A percentile compares a stretch with the other conserved stretches of the same genome.
phyloP scores from a whole-genome alignment of 2,888 invertebrate species.

The Pseudococcus viburni region DNA sequence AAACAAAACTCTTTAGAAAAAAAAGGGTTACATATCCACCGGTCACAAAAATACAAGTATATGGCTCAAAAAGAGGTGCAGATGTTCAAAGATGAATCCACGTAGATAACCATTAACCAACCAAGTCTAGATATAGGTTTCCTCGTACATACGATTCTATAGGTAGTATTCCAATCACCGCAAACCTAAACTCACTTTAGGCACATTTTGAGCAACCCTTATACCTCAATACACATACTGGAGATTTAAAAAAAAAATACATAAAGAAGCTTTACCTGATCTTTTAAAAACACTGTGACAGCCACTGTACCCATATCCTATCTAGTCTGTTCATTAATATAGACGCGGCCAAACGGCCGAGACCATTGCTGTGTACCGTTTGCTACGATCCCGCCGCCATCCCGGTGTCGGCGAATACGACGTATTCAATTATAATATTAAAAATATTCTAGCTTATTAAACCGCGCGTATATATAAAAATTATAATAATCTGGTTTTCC shows the following conservation, averaged over 20 bases:
- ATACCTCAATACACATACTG: neutral
- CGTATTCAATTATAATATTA: slow-evolving; percentile 66
- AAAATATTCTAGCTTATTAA: slow-evolving; percentile 65
- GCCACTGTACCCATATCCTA: slow-evolving; percentile 59
- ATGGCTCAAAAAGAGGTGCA: neutral
- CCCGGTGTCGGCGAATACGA: slow-evolving; percentile 10
- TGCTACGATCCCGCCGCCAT: too few species aligned
- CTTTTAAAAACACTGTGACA: slow-evolving; percentile 53
- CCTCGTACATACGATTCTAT: neutral
- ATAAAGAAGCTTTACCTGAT: slow-evolving; percentile 53
- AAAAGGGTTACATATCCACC: slow-evolving; percentile 2
- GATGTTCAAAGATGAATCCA: slow-evolving; percentile 14
- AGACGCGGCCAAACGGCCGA: slow-evolving; percentile 3
- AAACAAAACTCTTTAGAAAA: neutral
- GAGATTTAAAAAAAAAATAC: slow-evolving; percentile 17
- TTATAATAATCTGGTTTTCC: slow-evolving; percentile 64
- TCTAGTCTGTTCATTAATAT: slow-evolving; percentile 60
- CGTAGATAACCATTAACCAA: neutral
- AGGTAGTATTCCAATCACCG: neutral
- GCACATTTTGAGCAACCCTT: slow-evolving; percentile 20
- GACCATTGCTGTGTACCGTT: neutral
- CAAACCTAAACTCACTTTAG: neutral
- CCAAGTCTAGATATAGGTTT: neutral
- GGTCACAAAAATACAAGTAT: neutral
- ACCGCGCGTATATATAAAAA: slow-evolving; percentile 60